Conservation (phyloP, 2,797 vertebrate species). For the Enteromius afrohamiltoni region DNA sequence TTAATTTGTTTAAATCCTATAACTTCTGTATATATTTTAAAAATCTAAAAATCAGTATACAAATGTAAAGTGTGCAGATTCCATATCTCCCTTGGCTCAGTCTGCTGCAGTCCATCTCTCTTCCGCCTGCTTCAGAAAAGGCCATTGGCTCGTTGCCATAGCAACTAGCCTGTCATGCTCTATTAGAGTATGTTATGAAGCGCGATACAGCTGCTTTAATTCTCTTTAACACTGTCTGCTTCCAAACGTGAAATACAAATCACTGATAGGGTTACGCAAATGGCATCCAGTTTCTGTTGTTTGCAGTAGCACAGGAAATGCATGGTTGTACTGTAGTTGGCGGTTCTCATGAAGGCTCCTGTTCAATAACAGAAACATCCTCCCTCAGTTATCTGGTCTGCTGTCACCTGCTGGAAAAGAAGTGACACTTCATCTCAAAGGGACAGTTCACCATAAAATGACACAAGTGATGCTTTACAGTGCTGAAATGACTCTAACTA, state of each 20-base stretch:
- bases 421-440: not conserved
- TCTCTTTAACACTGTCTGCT: not conserved
- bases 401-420: conserved; percentile 39
- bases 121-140: conserved; percentile 60
- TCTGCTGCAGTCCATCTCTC: conserved; percentile 36
- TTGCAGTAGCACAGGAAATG: not conserved
- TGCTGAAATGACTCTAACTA: not conserved
- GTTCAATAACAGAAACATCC: conserved; percentile 8
- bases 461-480: not conserved
- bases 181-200: conserved; percentile 46
- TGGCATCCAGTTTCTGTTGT: conserved; percentile 1
- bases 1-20: not conserved
- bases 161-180: conserved; percentile 50
- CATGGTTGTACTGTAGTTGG: not conserved
- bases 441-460: not conserved
- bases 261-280: not conserved
- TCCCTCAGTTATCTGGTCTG: not conserved
- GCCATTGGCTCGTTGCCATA: conserved; percentile 56
- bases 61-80: not conserved
- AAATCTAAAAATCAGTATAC: not conserved
- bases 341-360: conserved; percentile 4
- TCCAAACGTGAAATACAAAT: not conserved
- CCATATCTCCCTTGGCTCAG: not conserved
- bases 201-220: not conserved
- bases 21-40: not conserved